phyloP scores from a whole-genome alignment of 2,888 invertebrate genomes.

The Drosophila anomelani region DNA sequence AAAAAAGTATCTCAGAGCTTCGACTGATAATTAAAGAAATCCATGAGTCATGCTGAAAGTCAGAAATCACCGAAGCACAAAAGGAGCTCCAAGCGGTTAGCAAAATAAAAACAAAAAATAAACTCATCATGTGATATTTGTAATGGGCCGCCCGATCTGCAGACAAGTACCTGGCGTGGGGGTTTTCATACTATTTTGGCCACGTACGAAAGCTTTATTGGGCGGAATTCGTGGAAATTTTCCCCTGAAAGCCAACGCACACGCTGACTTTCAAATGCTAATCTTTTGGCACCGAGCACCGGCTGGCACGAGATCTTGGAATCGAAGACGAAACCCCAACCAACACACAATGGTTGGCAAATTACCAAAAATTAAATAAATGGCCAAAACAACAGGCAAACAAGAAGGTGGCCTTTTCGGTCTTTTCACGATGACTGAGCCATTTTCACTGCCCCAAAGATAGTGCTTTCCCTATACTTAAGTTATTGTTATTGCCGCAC shows the following conservation, averaged over 20 bases:
- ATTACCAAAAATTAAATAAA: conserved; percentile 17
- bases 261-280: conserved; percentile 30
- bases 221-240: conserved; percentile 67
- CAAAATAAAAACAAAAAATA: conserved; percentile 30
- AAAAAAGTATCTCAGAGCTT: conserved; percentile 10
- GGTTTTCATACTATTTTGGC: conserved; percentile 31
- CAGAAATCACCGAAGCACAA: conserved; percentile 49
- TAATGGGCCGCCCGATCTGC: conserved; percentile 26
- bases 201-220: conserved; percentile 38
- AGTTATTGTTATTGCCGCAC: conserved; percentile 2
- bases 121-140: conserved; percentile 64
- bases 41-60: conserved; percentile 69
- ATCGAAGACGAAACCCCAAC: conserved; percentile 16
- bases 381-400: conserved; percentile 6
- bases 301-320: conserved; percentile 69
- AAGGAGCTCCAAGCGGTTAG: conserved; percentile 39
- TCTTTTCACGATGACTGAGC: conserved; percentile 48
- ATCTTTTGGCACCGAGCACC: conserved; percentile 49
- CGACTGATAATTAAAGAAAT: conserved; percentile 50
- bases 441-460: conserved; percentile 38
- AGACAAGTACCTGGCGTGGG: conserved; percentile 20
- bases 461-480: not conserved
- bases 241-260: conserved; percentile 32
- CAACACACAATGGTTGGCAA: conserved; percentile 33
- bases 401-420: conserved; percentile 25